These are phyloP conservation scores for Portunus trituberculatus DNA, from an alignment of 1,140 invertebrate genomes.

Conservation along the genomic window DNA sequence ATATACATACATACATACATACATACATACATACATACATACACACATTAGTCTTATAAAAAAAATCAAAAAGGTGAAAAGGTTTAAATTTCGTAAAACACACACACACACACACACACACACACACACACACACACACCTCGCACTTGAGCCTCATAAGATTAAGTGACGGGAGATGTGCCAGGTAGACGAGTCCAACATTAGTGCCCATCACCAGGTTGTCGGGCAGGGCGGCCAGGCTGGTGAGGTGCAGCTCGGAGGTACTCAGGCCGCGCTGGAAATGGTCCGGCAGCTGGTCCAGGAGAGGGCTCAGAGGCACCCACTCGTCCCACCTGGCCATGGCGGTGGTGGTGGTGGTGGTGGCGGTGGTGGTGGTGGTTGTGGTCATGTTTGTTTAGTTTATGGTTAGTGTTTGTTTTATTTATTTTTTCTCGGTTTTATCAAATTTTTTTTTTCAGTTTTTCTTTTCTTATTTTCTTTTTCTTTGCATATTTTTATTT, in stretches of 20 bases:
- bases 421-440: no score
- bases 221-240: slow-evolving; percentile 89
- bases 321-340: slow-evolving; percentile 85
- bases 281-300: slow-evolving; percentile 89
- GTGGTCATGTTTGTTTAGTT: neutral
- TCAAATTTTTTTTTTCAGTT: no score
- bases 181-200: slow-evolving; percentile 92
- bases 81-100: no score
- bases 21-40: no score
- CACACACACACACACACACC: slow-evolving; percentile 81
- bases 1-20: no score
- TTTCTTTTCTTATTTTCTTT: no score
- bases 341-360: neutral
- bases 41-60: no score
- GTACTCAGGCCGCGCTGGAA: slow-evolving; percentile 90
- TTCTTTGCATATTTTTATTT: no score
- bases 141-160: slow-evolving; percentile 89
- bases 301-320: slow-evolving; percentile 88
- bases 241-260: slow-evolving; percentile 89
- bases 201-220: slow-evolving; percentile 93
- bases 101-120: no score
- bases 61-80: no score
- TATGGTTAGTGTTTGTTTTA: no score
- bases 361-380: neutral
- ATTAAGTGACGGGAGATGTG: slow-evolving; percentile 87